These are phyloP conservation scores for Rutpela maculata DNA, from an alignment of 2,888 invertebrate genomes.

Conservation along the genomic window DNA sequence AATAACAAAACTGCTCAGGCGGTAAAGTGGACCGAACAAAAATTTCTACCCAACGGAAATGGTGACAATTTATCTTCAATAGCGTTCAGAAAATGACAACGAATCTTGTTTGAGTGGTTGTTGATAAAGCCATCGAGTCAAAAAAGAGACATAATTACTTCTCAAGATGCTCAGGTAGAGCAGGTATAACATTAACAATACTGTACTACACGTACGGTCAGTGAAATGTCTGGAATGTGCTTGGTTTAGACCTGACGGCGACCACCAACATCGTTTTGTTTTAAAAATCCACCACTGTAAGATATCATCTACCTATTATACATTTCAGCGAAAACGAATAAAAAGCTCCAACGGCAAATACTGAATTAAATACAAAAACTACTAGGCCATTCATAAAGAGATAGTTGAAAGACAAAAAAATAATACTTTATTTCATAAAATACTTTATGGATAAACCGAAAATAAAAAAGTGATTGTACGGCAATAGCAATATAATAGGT, in stretches of 20 bases:
- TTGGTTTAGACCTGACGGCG: constrained; percentile 53
- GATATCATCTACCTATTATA: constrained; percentile 7
- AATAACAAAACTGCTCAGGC: neutral
- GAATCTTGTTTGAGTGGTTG: neutral
- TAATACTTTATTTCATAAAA: no score
- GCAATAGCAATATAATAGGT: no score
- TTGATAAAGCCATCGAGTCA: constrained; percentile 34
- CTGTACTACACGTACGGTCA: constrained; percentile 24
- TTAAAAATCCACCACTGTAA: constrained; percentile 29
- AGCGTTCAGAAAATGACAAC: neutral
- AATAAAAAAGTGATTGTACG: no score
- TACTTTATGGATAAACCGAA: no score
- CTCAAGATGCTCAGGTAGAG: constrained; percentile 31
- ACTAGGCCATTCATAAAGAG: no score
- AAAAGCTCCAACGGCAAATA: neutral
- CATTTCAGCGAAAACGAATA: neutral
- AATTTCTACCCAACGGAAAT: constrained; percentile 15
- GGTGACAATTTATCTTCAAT: constrained; percentile 9
- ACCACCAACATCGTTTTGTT: constrained; percentile 57
- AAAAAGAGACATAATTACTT: neutral
- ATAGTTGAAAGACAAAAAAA: no score
- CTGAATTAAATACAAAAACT: no score
- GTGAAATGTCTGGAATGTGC: constrained; percentile 56
- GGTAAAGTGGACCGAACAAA: neutral
- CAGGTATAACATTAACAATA: constrained; percentile 37